These are phyloP conservation scores for Ctenomys sociabilis DNA, from an alignment of 2,113 vertebrate genomes.

Conservation along the genomic window DNA sequence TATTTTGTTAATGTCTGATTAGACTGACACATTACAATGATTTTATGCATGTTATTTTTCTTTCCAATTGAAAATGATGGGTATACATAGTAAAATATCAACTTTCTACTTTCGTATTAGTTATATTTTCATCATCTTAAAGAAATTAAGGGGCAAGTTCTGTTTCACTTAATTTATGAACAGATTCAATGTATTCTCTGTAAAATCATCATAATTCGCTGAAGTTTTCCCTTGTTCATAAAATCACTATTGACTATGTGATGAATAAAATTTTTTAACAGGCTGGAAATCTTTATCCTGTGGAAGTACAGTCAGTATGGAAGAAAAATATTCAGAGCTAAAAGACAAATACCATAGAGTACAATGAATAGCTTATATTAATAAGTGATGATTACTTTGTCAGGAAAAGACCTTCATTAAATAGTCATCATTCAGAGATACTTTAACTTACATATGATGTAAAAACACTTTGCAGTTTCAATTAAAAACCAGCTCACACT, in stretches of 20 bases:
- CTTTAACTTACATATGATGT: not conserved
- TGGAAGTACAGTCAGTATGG: not conserved
- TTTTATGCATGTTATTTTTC: not conserved
- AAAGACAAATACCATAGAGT: not conserved
- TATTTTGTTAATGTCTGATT: not conserved
- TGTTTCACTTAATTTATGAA: not conserved
- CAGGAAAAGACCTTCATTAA: conserved; percentile 12
- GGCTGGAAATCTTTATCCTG: not conserved
- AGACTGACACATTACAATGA: not conserved
- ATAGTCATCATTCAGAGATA: not conserved
- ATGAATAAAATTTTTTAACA: not conserved
- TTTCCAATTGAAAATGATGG: not conserved
- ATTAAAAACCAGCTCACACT: not conserved
- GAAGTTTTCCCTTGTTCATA: not conserved
- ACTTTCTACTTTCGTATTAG: not conserved
- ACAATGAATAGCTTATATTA: not conserved
- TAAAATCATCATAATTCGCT: not conserved
- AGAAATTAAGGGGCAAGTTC: not conserved
- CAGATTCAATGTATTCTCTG: not conserved
- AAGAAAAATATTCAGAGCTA: not conserved
- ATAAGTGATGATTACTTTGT: not conserved
- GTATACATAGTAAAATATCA: not conserved
- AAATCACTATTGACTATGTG: conserved; percentile 16
- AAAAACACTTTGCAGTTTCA: not conserved
- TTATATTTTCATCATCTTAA: not conserved